phyloP scores from a whole-genome alignment of 2,797 vertebrate genomes.

The Leptodactylus fallax region DNA sequence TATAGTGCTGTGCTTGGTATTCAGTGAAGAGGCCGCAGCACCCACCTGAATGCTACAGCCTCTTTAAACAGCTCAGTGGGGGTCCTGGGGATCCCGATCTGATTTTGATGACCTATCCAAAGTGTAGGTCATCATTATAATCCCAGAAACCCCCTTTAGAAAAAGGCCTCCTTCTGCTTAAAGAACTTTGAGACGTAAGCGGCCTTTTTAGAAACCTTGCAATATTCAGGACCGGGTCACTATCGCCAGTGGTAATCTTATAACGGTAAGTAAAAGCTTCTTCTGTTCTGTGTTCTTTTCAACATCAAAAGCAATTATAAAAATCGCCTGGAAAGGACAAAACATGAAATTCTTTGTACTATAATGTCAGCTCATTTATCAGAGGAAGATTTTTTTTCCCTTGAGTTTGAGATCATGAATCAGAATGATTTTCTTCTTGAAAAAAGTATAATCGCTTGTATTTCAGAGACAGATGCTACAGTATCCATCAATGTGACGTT shows the following conservation, averaged over 20 bases:
- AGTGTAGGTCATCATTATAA: too few relatives aligned
- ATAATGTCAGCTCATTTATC: constrained; percentile 28
- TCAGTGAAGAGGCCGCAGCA: too few relatives aligned
- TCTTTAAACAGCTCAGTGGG: too few relatives aligned
- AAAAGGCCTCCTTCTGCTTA: too few relatives aligned
- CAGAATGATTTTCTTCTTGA: constrained; percentile 7
- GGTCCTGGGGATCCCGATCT: too few relatives aligned
- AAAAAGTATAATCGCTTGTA: constrained; percentile 22
- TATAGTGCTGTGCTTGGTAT: too few relatives aligned
- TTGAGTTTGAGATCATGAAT: constrained; percentile 12
- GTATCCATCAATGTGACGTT: constrained; percentile 9
- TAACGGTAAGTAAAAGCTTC: background rate
- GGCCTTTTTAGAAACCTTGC: background rate
- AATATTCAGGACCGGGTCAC: background rate
- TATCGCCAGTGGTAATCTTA: background rate
- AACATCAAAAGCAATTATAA: constrained; percentile 35
- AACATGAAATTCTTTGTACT: background rate
- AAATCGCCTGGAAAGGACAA: constrained; percentile 8
- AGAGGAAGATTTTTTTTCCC: background rate
- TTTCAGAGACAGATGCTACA: background rate
- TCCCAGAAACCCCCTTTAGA: too few relatives aligned
- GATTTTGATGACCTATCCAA: too few relatives aligned
- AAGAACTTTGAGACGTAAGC: background rate
- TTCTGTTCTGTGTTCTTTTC: constrained; percentile 10
- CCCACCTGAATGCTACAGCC: too few relatives aligned